Conservation (phyloP, 2,888 invertebrate genomes). For the Nymphalis polychloros region DNA sequence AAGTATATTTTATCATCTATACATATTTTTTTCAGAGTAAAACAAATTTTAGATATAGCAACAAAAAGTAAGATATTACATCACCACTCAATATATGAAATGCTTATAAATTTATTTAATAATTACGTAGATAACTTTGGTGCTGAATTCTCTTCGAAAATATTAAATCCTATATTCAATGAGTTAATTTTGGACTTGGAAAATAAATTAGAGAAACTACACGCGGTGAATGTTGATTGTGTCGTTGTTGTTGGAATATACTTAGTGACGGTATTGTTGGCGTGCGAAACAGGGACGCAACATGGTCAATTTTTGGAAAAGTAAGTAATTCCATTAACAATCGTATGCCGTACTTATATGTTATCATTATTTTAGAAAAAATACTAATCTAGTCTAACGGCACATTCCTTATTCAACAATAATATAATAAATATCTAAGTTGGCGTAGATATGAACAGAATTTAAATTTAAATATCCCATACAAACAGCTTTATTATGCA, state of each 20-base stretch:
- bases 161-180: conserved; percentile 82
- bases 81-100: conserved; percentile 63
- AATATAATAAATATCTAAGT: no score
- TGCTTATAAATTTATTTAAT: conserved; percentile 62
- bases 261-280: conserved; percentile 79
- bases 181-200: conserved; percentile 83
- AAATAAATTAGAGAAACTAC: conserved; percentile 81
- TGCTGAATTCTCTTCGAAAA: conserved; percentile 79
- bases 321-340: conserved; percentile 54
- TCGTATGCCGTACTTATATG: neutral
- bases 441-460: no score
- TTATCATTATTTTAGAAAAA: neutral
- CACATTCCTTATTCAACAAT: no score
- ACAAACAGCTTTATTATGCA: no score
- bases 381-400: no score
- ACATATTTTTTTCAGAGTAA: conserved; percentile 60
- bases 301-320: conserved; percentile 82
- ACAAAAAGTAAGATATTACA: conserved; percentile 61
- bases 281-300: conserved; percentile 73
- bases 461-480: no score
- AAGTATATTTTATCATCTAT: neutral
- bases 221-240: conserved; percentile 76
- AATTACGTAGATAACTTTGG: conserved; percentile 85
- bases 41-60: conserved; percentile 65
- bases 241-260: conserved; percentile 83